phyloP scores from a whole-genome alignment of 2,797 vertebrate genomes.

The Channallabes apus region DNA sequence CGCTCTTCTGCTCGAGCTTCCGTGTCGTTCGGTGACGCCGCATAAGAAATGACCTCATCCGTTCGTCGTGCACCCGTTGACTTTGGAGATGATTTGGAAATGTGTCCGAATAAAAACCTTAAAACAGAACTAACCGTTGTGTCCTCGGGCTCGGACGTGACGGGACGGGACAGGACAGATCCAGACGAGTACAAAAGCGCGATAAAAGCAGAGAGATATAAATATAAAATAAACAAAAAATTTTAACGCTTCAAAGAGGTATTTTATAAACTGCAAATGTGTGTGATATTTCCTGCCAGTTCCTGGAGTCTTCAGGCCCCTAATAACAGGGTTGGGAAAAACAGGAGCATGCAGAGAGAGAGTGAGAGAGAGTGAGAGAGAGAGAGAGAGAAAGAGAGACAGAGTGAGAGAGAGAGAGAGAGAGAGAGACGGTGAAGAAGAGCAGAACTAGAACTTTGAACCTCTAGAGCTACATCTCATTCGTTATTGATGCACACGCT shows the following conservation, averaged over 20 bases:
- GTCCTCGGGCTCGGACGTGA: neutral
- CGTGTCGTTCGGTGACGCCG: neutral
- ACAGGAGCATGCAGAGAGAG: constrained; percentile 32
- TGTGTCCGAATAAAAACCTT: neutral
- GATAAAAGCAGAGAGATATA: neutral
- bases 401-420: constrained; percentile 30
- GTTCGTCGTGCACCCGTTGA: neutral
- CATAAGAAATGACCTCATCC: neutral
- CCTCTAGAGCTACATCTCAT: neutral
- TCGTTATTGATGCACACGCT: neutral
- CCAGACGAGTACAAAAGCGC: neutral
- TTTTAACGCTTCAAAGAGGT: neutral
- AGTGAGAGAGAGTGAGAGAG: constrained; percentile 37
- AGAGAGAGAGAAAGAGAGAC: constrained; percentile 24
- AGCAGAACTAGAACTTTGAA: neutral
- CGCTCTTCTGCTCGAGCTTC: neutral
- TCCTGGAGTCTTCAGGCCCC: constrained; percentile 61
- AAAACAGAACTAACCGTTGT: neutral
- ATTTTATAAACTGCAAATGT: constrained; percentile 26
- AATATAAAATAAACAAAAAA: no score
- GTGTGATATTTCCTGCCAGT: constrained; percentile 43
- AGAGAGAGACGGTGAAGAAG: neutral
- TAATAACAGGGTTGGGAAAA: constrained; percentile 78
- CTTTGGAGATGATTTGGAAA: neutral
- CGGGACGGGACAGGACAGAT: no score